phyloP scores from a whole-genome alignment of 2,797 vertebrate species.

The Chiroxiphia lanceolata region DNA sequence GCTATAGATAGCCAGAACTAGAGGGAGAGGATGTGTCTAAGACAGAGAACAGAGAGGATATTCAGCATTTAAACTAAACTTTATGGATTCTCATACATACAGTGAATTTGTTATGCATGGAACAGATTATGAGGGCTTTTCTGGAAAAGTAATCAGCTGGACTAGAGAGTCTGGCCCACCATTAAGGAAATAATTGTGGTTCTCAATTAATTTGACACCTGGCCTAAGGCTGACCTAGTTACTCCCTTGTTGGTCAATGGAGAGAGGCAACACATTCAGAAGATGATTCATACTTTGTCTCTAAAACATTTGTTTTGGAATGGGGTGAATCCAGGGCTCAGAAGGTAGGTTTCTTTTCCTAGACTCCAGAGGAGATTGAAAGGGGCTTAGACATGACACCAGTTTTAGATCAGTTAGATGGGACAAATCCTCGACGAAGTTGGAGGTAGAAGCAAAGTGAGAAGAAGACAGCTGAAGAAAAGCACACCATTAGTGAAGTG shows the following conservation, averaged over 20 bases:
- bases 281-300: background rate
- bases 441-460: background rate
- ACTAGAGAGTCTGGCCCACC: background rate
- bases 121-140: background rate
- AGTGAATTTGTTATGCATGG: background rate
- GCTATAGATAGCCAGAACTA: constrained; percentile 2
- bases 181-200: background rate
- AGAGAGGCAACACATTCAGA: background rate
- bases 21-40: constrained; percentile 5
- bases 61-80: constrained; percentile 26
- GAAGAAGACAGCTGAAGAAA: background rate
- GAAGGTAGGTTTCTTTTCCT: background rate
- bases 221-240: background rate
- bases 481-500: background rate
- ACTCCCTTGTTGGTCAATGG: background rate
- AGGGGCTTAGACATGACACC: background rate
- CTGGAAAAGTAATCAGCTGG: background rate
- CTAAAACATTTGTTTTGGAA: background rate
- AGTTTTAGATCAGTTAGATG: background rate
- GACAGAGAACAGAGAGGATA: constrained; percentile 30
- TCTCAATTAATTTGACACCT: background rate
- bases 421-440: background rate
- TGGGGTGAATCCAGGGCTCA: background rate
- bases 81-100: background rate
- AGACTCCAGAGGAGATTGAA: background rate